phyloP scores from a whole-genome alignment of 2,888 invertebrate genomes.

The Rhyacophila evoluta region DNA sequence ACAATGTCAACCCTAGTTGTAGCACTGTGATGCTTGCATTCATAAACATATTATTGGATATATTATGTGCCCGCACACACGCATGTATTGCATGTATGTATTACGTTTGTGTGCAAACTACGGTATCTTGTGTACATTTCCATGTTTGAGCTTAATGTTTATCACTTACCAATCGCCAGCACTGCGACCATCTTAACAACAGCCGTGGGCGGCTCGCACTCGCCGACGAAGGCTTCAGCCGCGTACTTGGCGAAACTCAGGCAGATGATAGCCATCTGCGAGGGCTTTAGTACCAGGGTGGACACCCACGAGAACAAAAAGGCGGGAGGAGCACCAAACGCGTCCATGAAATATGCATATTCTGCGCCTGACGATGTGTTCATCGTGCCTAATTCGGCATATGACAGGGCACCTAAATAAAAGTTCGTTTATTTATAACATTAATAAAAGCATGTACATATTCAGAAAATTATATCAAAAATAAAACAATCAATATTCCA shows the following conservation, averaged over 20 bases:
- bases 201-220: conserved; percentile 88
- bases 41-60: too few relatives aligned
- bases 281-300: conserved; percentile 91
- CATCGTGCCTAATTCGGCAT: conserved; percentile 95
- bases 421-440: too few relatives aligned
- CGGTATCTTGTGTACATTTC: too few relatives aligned
- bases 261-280: conserved; percentile 94
- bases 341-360: conserved; percentile 96
- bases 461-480: too few relatives aligned
- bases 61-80: too few relatives aligned
- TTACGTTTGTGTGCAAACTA: too few relatives aligned
- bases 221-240: conserved; percentile 88
- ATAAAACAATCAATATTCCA: too few relatives aligned
- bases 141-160: too few relatives aligned
- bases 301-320: conserved; percentile 96
- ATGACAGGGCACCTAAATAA: conserved; percentile 82
- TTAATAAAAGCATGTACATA: too few relatives aligned
- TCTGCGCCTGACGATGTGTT: conserved; percentile 96
- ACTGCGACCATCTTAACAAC: conserved; percentile 91
- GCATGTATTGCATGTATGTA: too few relatives aligned
- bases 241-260: conserved; percentile 94
- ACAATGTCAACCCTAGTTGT: too few relatives aligned
- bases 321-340: conserved; percentile 91
- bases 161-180: conserved; percentile 83
- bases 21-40: too few relatives aligned